Conservation (phyloP, 2,888 invertebrate species). For the Drosophila neonasuta region DNA sequence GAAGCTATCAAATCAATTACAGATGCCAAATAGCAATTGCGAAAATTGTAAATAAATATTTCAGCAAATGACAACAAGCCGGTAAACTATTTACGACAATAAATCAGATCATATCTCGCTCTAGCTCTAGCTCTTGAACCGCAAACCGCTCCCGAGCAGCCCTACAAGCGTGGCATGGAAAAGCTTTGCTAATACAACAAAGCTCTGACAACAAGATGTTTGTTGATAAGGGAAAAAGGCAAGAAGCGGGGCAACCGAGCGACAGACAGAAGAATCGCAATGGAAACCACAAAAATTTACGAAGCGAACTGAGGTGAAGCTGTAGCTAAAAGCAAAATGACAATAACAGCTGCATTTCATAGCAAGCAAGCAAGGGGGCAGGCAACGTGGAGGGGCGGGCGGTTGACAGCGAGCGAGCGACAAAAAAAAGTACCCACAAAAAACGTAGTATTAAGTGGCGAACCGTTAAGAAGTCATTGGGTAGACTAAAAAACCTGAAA, state of each 20-base stretch:
- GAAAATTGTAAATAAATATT: conserved; percentile 80
- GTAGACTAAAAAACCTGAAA: conserved; percentile 64
- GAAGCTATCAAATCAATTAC: conserved; percentile 36
- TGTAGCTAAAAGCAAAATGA: conserved; percentile 68
- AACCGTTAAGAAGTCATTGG: conserved; percentile 76
- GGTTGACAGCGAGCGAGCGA: conserved; percentile 32
- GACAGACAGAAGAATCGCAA: conserved; percentile 40
- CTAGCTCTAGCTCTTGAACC: conserved; percentile 24
- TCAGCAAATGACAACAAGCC: conserved; percentile 68
- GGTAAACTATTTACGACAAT: conserved; percentile 60
- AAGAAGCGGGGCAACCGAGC: conserved; percentile 5
- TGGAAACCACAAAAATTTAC: conserved; percentile 49
- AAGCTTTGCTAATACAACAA: conserved; percentile 33
- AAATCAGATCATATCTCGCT: conserved; percentile 75
- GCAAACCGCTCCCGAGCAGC: conserved; percentile 47
- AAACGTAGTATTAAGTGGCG: conserved; percentile 71
- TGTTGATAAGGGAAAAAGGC: conserved; percentile 47
- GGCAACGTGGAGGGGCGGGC: not conserved
- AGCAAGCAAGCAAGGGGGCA: not conserved
- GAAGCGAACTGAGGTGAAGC: conserved; percentile 47
- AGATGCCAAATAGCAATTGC: conserved; percentile 69
- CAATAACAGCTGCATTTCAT: conserved; percentile 72
- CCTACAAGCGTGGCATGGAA: conserved; percentile 69
- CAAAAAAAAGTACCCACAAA: conserved; percentile 18
- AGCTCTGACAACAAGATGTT: conserved; percentile 59